Evolutionary conservation across 2,797 vertebrate species (phyloP), one percentile per base, ranked within the genome.

Genomic region (Lutjanus argentimaculatus): DNA sequence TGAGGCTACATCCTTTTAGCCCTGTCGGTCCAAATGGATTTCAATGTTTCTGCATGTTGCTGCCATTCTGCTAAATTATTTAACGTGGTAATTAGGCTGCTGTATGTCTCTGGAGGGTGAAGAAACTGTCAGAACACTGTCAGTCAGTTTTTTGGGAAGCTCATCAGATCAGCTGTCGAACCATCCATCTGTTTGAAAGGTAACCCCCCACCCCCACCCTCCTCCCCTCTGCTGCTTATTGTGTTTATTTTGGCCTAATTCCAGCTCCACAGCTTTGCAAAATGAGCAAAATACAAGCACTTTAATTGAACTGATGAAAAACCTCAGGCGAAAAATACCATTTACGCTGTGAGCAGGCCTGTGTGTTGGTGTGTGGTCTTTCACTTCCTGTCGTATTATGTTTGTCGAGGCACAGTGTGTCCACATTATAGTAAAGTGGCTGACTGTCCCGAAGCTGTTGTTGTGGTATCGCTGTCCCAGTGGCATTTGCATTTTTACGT

Each of bases 11-110:
- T 79, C 87, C 81, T 82, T 80, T 85, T 72, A 87, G 80, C 43
- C 65, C n/a, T 80, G 82, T 85, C 78, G 14, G 67, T 64, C 75
- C 88, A 87, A 91, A 89, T 92, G 82, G 70, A 89, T 83, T 87
- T 89, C 79, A 78, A 7, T 77, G 69, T 78, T 80, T 72, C 72
- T 73, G 67, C 81, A 63, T 75, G 88, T 77, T 56, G 77, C 73
- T 79, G 82, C 63, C 30, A 57, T 10, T 0, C 72, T 14, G 55
- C 64, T 89, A 72, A 82, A 91, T 90, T 64, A 85, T 91, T 87
- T 12, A 91, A 72, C 69, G 52, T 22, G 70, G 72, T 89, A 91
- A 92, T 89, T 82, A 90, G 82, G 81, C 63, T 77, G 55, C 51
- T 65, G 65, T 25, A 9, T n/a, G 56, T 76, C 89, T 77, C 61